Base-by-base conservation (phyloP, 2,888 invertebrate genomes). In the Ichneumoninae sp. region DNA sequence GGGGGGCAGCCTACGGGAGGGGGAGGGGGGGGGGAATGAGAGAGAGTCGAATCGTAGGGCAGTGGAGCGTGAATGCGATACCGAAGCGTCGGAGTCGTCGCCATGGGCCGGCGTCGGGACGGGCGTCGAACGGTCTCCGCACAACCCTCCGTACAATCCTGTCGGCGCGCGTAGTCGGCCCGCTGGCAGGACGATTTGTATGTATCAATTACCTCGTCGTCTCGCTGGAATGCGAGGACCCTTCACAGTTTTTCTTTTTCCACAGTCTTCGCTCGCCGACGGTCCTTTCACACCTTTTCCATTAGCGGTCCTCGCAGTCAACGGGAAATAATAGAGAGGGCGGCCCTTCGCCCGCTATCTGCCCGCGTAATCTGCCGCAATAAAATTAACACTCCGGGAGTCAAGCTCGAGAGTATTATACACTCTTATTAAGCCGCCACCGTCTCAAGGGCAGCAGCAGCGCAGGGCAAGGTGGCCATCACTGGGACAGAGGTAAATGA, bases 51-150 rank as follows among this genome's bases (percentile, higher is more conserved):
- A 81, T 84, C 77, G 84, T 84, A 77, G 81, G 33, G 90, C 92
- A 92, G 90, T 88, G 90, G 89, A 92, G 89, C 91, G 92, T 92
- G 91, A 92, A 92, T 90, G 92, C 90, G 92, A 92, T 92, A 92
- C 92, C 92, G 90, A 89, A 89, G 80, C 82, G 91, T 89, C 89
- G 89, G 87, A 81, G 87, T 87, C 89, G 89, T 90, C 89, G 88
- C 89, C 89, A 88, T 88, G 89, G 88, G 90, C 89, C 90, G 88
- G 87, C 86, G 85, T 68, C 69, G 74, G 73, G 26, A 79, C 50
- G 60, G 47, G 33, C 85, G 74, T 78, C 77, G 78, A 81, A 77
- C 71, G 70, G 81, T 10, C 57, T 57, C 57, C 57, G 57, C 57
- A 16, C 44, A 65, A 50, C 87, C 88, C 85, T 33, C n/a, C 68